Percentiles rank a stretch among this genome's conserved stretches.
Conservation (phyloP, 1,140 invertebrate genomes). For the Idris sp. region DNA sequence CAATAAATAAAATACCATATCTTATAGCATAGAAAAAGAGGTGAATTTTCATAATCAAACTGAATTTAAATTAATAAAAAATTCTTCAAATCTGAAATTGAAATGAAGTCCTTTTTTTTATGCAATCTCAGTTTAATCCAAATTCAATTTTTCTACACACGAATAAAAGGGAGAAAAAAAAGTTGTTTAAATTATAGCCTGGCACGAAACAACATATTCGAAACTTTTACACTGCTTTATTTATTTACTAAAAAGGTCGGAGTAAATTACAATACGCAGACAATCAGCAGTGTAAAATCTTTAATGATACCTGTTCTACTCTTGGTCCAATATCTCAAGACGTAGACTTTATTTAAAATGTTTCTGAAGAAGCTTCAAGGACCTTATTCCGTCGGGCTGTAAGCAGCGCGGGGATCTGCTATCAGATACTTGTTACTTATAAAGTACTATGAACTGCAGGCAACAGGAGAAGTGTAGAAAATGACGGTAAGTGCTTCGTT, state of each 20-base stretch:
- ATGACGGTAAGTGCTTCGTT: no score
- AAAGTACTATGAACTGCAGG: conserved; percentile 58
- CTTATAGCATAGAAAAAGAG: no score
- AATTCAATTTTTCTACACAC: no score
- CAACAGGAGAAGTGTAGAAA: conserved; percentile 58
- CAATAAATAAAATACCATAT: no score
- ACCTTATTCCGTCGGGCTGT: conserved; percentile 55
- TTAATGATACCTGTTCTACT: conserved; percentile 47
- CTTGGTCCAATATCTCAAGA: conserved; percentile 51
- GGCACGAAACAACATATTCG: no score
- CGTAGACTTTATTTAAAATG: conserved; percentile 60
- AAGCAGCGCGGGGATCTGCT: conserved; percentile 54
- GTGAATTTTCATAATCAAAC: no score
- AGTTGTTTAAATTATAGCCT: no score
- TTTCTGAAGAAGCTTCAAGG: conserved; percentile 60
- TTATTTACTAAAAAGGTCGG: conserved; percentile 12
- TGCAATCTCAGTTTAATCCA: no score
- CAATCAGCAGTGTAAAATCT: conserved; percentile 55
- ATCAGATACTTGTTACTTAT: conserved; percentile 63
- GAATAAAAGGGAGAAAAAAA: no score
- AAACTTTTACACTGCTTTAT: conserved; percentile 8
- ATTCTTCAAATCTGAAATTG: no score
- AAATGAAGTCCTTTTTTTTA: no score
- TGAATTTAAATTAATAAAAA: no score
- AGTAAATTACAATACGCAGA: conserved; percentile 38